Evolutionary conservation across 2,113 vertebrate species (phyloP).

Genomic region (Ammodramus savannarum): DNA sequence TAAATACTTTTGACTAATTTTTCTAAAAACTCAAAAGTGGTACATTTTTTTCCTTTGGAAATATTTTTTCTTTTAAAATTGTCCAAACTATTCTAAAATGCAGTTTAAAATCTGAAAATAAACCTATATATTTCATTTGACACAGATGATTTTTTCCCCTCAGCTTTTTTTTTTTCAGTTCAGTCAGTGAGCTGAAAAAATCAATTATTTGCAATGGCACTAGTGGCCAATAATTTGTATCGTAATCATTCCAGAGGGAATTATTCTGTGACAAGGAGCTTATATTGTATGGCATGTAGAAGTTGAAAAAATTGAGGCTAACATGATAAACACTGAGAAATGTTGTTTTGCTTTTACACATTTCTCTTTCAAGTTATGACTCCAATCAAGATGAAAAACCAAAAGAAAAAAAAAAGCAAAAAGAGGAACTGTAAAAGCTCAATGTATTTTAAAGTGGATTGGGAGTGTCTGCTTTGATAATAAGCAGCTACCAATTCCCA

Average conservation of each 20-base stretch:
- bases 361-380: background rate
- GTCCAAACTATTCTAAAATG: background rate
- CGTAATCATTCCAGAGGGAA: constrained; percentile 17
- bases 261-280: background rate
- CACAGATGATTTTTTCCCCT: background rate
- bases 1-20: background rate
- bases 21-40: background rate
- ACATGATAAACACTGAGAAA: background rate
- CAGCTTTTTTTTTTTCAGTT: background rate
- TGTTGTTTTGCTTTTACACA: background rate
- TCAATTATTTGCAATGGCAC: background rate
- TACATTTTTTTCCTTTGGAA: background rate
- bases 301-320: background rate
- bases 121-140: background rate
- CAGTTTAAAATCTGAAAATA: background rate
- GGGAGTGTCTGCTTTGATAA: background rate
- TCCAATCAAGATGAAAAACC: background rate
- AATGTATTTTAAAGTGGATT: background rate
- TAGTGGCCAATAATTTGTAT: constrained; percentile 16
- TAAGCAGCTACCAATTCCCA: background rate
- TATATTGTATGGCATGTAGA: background rate
- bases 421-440: background rate
- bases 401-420: background rate
- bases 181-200: constrained; percentile 21
- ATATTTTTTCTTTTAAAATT: background rate